Evolutionary conservation across 1,140 invertebrate species (phyloP).

Genomic region (Camponotus vicinus): DNA sequence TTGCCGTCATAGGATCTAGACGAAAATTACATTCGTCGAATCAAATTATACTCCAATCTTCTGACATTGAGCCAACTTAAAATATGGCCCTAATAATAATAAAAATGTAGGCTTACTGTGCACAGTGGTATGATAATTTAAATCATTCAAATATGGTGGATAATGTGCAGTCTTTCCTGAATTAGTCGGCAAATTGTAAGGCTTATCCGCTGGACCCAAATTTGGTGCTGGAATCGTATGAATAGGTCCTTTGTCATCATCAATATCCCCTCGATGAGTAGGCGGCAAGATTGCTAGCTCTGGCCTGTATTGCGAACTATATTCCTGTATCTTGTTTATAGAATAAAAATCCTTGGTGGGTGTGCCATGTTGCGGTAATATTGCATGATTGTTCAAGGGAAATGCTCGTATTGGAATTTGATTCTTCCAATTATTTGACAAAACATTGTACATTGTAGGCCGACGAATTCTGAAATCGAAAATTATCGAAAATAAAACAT

Average conservation of each 20-base stretch:
- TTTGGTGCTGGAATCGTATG: conserved; percentile 94
- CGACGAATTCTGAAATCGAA: conserved; percentile 70
- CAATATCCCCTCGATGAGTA: conserved; percentile 76
- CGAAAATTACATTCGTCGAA: not conserved
- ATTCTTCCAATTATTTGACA: conserved; percentile 77
- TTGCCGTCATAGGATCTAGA: conserved; percentile 58
- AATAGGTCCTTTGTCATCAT: conserved; percentile 90
- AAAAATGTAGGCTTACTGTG: conserved; percentile 34
- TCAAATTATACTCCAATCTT: not conserved
- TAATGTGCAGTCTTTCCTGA: conserved; percentile 56
- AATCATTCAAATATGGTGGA: conserved; percentile 60
- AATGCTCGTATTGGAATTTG: conserved; percentile 74
- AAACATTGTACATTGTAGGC: conserved; percentile 77
- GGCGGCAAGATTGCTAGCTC: conserved; percentile 72
- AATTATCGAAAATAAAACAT: not conserved
- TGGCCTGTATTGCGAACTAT: conserved; percentile 79
- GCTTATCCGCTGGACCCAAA: conserved; percentile 85
- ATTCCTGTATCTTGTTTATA: conserved; percentile 78
- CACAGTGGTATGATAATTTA: conserved; percentile 60
- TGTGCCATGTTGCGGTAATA: conserved; percentile 71
- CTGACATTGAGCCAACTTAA: not conserved
- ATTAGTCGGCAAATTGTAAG: conserved; percentile 69
- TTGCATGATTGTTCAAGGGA: conserved; percentile 70
- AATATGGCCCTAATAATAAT: not conserved
- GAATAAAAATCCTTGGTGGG: conserved; percentile 78